Conservation (phyloP, 2,113 vertebrate genomes). For the Leiothrix lutea region DNA sequence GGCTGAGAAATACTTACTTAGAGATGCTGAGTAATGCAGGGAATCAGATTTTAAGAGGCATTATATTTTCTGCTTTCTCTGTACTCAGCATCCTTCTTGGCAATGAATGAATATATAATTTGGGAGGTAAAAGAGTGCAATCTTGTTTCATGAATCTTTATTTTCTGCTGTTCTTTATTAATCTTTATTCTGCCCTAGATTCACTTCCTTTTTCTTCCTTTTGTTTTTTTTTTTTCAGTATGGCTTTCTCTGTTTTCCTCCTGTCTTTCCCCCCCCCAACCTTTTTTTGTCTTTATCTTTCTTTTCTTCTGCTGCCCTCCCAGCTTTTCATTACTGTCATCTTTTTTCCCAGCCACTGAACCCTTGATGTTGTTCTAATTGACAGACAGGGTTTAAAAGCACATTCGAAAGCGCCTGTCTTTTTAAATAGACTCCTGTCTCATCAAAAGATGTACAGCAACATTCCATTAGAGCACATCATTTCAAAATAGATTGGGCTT, state of each 20-base stretch:
- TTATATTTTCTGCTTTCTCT: background rate
- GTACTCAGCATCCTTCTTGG: background rate
- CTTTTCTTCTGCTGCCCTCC: constrained; percentile 63
- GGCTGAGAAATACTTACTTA: background rate
- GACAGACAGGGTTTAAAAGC: constrained; percentile 79
- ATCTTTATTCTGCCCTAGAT: background rate
- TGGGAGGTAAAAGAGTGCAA: background rate
- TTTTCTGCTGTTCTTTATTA: background rate
- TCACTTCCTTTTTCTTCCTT: background rate
- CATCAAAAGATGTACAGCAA: constrained; percentile 78
- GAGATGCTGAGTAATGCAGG: background rate
- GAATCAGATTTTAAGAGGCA: background rate
- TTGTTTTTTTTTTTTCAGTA: background rate
- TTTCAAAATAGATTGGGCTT: constrained; percentile 77
- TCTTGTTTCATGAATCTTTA: background rate
- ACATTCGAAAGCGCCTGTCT: constrained; percentile 75
- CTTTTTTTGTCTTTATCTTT: constrained; percentile 51
- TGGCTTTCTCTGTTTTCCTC: background rate
- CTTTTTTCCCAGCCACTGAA: constrained; percentile 74
- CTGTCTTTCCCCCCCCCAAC: background rate
- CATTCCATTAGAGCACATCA: constrained; percentile 79
- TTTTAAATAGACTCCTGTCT: constrained; percentile 79
- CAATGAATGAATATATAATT: background rate
- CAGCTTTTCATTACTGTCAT: constrained; percentile 77
- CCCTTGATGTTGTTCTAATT: constrained; percentile 77